Percentiles rank a stretch among this genome's conserved stretches.
phyloP scores from a whole-genome alignment of 2,888 invertebrate genomes.

The Drosophila helvetica region DNA sequence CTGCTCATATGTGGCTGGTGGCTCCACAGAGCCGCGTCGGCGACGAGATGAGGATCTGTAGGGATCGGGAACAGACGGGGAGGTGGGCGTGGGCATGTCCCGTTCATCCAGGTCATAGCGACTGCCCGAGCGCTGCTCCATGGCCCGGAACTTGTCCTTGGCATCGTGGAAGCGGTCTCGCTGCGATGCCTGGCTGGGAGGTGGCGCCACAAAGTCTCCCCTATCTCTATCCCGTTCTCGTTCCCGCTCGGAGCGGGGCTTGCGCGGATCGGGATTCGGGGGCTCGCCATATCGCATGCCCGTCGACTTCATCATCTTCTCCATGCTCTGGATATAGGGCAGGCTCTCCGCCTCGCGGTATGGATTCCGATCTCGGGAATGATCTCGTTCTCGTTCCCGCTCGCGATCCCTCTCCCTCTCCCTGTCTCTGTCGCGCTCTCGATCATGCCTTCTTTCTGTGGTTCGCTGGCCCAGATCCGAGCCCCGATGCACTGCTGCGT shows the following conservation, averaged over 20 bases:
- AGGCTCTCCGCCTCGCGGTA: conserved; percentile 83
- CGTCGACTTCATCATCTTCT: conserved; percentile 84
- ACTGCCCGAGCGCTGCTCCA: conserved; percentile 86
- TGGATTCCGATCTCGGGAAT: conserved; percentile 82
- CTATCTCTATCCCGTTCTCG: conserved; percentile 29
- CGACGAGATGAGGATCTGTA: conserved; percentile 64
- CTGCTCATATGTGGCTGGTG: conserved; percentile 73
- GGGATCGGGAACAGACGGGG: conserved; percentile 35
- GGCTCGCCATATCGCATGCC: conserved; percentile 82
- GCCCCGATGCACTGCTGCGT: conserved; percentile 72
- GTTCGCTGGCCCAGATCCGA: conserved; percentile 39
- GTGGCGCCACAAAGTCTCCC: conserved; percentile 15
- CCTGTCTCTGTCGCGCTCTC: conserved; percentile 48
- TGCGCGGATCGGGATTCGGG: conserved; percentile 15
- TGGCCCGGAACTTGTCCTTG: conserved; percentile 92
- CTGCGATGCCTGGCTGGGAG: conserved; percentile 85
- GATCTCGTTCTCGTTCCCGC: conserved; percentile 67
- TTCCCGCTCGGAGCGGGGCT: conserved; percentile 24
- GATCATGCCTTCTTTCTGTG: conserved; percentile 36
- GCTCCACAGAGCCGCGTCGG: conserved; percentile 75
- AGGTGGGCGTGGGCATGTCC: conserved; percentile 40
- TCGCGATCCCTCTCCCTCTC: conserved; percentile 67
- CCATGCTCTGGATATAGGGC: conserved; percentile 84
- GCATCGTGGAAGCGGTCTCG: conserved; percentile 93
- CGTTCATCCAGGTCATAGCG: conserved; percentile 86